These are phyloP conservation scores for Littorina saxatilis DNA, from an alignment of 1,140 invertebrate species.

Conservation along the genomic window DNA sequence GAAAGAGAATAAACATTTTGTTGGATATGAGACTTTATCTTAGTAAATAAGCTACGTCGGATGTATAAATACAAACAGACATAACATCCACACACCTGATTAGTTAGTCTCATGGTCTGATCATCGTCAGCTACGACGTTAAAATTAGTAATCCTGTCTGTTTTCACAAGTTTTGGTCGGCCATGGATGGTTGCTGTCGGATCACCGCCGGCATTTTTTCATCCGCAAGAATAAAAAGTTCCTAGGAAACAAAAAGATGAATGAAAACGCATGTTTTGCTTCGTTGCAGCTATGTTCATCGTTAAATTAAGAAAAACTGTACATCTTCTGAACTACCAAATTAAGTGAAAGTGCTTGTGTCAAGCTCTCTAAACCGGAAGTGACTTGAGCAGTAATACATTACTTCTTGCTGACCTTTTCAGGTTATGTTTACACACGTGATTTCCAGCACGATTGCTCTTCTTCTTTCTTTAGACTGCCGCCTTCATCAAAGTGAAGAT, in stretches of 20 bases:
- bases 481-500: no score
- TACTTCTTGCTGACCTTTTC: not conserved
- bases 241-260: constrained; percentile 30
- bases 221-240: constrained; percentile 26
- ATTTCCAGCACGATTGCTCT: no score
- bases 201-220: constrained; percentile 25
- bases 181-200: constrained; percentile 33
- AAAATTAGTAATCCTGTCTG: not conserved
- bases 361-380: no score
- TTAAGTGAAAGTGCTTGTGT: no score
- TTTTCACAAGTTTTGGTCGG: not conserved
- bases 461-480: no score
- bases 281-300: no score
- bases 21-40: not conserved
- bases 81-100: constrained; percentile 34
- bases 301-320: no score
- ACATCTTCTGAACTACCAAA: no score
- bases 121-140: not conserved
- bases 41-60: not conserved
- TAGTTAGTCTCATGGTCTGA: constrained; percentile 38
- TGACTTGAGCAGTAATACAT: not conserved
- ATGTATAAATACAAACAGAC: no score
- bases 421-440: constrained; percentile 31
- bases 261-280: no score
- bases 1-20: constrained; percentile 32